phyloP scores from a whole-genome alignment of 2,113 vertebrate genomes.

The Hyperoodon ampullatus region DNA sequence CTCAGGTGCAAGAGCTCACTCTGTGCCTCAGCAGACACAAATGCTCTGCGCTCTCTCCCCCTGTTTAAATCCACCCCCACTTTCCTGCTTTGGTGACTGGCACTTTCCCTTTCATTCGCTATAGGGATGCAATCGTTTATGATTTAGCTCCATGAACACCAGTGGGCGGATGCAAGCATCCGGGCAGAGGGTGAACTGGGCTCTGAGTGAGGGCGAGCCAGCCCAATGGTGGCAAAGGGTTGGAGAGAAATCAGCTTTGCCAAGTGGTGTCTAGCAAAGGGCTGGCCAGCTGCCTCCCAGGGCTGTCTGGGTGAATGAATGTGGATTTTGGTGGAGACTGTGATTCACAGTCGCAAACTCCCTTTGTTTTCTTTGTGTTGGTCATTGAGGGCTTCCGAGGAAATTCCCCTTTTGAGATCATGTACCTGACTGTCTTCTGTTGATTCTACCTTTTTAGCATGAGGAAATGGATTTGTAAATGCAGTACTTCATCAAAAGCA shows the following conservation, averaged over 20 bases:
- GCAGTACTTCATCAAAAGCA: not conserved
- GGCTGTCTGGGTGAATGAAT: not conserved
- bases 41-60: not conserved
- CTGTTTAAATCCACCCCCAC: not conserved
- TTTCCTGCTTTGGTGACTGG: not conserved
- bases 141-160: not conserved
- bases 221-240: not conserved
- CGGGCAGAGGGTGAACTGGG: rapidly evolving
- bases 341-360: conserved; percentile 65
- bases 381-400: conserved; percentile 35
- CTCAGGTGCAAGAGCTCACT: not conserved
- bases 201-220: not conserved
- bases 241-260: not conserved
- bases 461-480: not conserved
- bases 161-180: not conserved
- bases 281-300: not conserved
- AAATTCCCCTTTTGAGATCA: conserved; percentile 56
- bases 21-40: not conserved
- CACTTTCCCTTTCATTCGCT: conserved; percentile 7
- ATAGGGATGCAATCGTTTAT: not conserved
- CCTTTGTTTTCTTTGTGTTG: conserved; percentile 56
- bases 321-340: conserved; percentile 35
- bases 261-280: not conserved
- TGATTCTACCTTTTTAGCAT: not conserved
- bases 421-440: not conserved